These are phyloP conservation scores for Mimachlamys varia DNA, from an alignment of 2,888 invertebrate species.

Conservation along the genomic window DNA sequence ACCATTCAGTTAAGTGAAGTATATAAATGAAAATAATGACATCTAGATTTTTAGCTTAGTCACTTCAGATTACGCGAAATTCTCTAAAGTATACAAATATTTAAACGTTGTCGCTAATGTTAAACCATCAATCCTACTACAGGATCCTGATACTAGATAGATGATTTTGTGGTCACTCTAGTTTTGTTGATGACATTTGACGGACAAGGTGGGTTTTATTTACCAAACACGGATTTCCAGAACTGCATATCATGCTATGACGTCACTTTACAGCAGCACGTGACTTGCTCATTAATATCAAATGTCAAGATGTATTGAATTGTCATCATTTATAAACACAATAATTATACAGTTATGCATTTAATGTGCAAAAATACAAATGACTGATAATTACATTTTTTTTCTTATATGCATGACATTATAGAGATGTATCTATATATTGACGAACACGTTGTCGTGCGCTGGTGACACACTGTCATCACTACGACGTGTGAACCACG, in stretches of 20 bases:
- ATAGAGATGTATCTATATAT: not conserved
- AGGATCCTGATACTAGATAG: not conserved
- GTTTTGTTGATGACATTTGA: not conserved
- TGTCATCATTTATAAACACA: too few relatives aligned
- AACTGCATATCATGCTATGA: not conserved
- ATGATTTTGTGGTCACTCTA: not conserved
- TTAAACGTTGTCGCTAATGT: too few relatives aligned
- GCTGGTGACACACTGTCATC: too few relatives aligned
- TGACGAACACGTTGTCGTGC: too few relatives aligned
- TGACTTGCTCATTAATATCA: not conserved
- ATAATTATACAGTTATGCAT: not conserved
- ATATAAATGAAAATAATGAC: too few relatives aligned
- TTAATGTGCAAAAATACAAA: not conserved
- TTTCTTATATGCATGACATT: too few relatives aligned
- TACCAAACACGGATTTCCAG: not conserved
- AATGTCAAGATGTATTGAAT: too few relatives aligned
- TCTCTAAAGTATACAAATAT: too few relatives aligned
- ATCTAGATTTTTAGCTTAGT: too few relatives aligned
- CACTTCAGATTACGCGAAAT: too few relatives aligned
- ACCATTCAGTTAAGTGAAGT: too few relatives aligned
- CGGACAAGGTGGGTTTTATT: not conserved
- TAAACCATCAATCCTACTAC: too few relatives aligned
- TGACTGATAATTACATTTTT: not conserved
- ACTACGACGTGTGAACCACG: not conserved
- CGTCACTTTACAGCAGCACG: not conserved